These are phyloP conservation scores for Phrynocephalus versicolor DNA, from an alignment of 2,113 vertebrate genomes.

Conservation along the genomic window DNA sequence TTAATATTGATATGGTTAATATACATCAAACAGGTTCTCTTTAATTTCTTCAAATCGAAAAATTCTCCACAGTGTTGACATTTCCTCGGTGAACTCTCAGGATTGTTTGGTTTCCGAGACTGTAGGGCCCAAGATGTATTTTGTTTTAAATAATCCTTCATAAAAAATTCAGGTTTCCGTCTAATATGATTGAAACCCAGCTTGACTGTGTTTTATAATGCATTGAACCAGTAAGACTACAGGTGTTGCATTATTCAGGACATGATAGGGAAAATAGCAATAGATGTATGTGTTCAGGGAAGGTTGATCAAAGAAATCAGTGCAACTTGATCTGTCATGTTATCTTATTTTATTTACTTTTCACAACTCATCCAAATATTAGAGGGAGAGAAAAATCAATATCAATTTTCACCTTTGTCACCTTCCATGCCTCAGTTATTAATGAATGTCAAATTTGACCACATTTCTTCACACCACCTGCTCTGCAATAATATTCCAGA, in stretches of 20 bases:
- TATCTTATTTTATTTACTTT: conserved; percentile 86
- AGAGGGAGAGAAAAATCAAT: conserved; percentile 79
- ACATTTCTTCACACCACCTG: conserved; percentile 75
- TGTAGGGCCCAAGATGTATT: conserved; percentile 76
- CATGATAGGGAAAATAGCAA: conserved; percentile 70
- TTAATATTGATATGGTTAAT: conserved; percentile 85
- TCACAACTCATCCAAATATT: conserved; percentile 82
- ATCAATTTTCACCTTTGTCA: conserved; percentile 83
- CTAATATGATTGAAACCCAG: conserved; percentile 84
- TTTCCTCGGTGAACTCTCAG: conserved; percentile 77
- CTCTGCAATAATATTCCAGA: conserved; percentile 80
- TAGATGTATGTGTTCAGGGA: conserved; percentile 69
- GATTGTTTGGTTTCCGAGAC: conserved; percentile 82
- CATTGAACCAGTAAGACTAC: conserved; percentile 80
- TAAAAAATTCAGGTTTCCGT: conserved; percentile 82
- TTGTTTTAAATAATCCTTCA: conserved; percentile 86
- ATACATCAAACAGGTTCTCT: conserved; percentile 75
- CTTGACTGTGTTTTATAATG: conserved; percentile 82
- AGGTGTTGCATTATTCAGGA: conserved; percentile 84
- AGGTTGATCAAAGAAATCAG: conserved; percentile 77
- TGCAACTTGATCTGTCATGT: conserved; percentile 78
- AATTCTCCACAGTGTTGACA: conserved; percentile 78
- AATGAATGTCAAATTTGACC: conserved; percentile 86
- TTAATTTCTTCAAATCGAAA: conserved; percentile 76
- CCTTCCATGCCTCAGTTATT: conserved; percentile 80